A percentile compares a stretch with the other conserved stretches of the same genome.
Conservation (phyloP, 2,113 vertebrate species). For the Pachyramphus minor region DNA sequence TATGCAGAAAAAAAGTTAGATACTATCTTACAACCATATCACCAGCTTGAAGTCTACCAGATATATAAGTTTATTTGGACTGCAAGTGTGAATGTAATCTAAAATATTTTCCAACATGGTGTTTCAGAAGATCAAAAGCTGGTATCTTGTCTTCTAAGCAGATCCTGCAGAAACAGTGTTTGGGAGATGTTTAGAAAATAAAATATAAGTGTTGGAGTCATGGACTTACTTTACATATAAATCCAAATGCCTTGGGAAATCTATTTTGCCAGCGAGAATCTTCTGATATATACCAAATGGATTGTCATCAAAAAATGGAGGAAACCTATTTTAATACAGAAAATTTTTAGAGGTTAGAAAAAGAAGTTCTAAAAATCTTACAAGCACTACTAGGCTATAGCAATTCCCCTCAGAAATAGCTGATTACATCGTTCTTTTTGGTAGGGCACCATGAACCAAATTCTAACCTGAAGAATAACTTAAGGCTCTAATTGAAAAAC, state of each 20-base stretch:
- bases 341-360: background rate
- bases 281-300: constrained; percentile 98
- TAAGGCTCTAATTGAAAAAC: background rate
- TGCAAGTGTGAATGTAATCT: background rate
- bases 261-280: constrained; percentile 93
- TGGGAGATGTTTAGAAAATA: background rate
- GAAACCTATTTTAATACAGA: constrained; percentile 77
- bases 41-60: background rate
- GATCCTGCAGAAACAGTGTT: background rate
- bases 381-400: background rate
- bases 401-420: background rate
- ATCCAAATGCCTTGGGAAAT: constrained; percentile 94
- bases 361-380: background rate
- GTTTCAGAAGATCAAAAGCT: background rate
- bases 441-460: background rate
- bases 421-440: background rate
- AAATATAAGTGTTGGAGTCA: background rate
- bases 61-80: background rate
- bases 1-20: background rate
- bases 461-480: background rate
- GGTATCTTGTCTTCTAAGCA: background rate
- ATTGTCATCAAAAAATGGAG: constrained; percentile 97
- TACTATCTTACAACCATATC: background rate
- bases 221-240: constrained; percentile 91
- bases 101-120: background rate